Base-by-base conservation (phyloP, 2,797 vertebrate species). In the Aldrovandia affinis region DNA sequence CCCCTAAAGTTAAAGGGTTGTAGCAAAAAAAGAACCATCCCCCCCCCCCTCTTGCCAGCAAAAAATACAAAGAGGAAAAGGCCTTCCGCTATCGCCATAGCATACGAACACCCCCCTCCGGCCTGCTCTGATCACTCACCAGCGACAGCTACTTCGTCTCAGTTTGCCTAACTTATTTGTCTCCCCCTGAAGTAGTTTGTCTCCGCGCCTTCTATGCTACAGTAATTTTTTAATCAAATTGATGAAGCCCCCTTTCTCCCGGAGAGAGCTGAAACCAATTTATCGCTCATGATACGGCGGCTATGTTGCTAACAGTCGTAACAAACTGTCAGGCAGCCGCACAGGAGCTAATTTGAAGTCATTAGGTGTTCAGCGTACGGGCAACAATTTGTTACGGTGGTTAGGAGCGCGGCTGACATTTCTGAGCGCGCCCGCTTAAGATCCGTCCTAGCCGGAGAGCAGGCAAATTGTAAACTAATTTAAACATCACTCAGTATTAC, bases 391-490 rank as follows among this genome's bases (percentile, higher is more conserved):
- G 98, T 99, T 98, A 98, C 97, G 96, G 96, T 96, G 97, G 95
- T 96, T 97, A 96, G 96, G 93, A 96, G 95, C 94, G 93, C 94
- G 95, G 94, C 96, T 97, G 96, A 97, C 96, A 95, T 95, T 94
- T 97, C 96, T 95, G 96, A 97, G 97, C 97, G 96, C 97, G 96
- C 97, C 97, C 97, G 97, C 94, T 99, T 99, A 97, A 91, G 95
- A 96, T 96, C 94, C 95, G 95, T 96, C 97, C 97, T 97, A 93
- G 96, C 97, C 97, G 97, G 97, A 96, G 96, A 95, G 96, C 96
- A 96, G 97, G 97, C 97, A 99, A 98, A 99, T 98, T 99, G 97
- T 99, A 98, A 98, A 98, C 98, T 99, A 99, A 99, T 99, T 98
- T 98, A 99, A 99, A 98, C 98, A 99, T 99, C 98, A 98, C 97